Base-by-base conservation (phyloP, 2,888 invertebrate genomes). In the Sclerodermus sp. region DNA sequence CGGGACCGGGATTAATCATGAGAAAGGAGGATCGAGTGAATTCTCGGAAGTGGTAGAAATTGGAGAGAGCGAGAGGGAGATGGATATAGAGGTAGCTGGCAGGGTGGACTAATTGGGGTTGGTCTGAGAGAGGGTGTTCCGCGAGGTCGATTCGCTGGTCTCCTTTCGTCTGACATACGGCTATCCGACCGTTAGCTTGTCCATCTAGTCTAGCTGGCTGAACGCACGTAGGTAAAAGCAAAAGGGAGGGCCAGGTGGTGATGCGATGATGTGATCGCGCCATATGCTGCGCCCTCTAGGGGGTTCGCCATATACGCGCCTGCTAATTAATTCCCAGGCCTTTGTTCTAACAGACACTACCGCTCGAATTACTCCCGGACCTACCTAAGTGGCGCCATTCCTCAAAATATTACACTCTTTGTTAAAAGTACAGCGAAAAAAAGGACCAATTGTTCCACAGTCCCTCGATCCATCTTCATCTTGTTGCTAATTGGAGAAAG, bases 201-300 rank as follows among this genome's bases (percentile, higher is more conserved):
- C 62, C 58, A 54, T 62, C 55, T 49, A 49, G 52, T 49, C 54
- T 14, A 13, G 14, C 36, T 38, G 38, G 38, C 4, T 16, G 16
- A 43, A 43, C 13, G 39, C 39, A 39, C 41, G 51, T 18, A 42
- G 31, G 37, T 16, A 18, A 49, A 54, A 51, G 56, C 10, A 40
- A 34, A 42, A 44, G 39, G 42, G 57, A 53, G 58, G 55, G 67
- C 72, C 72, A 72, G 72, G 71, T 72, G 72, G 68, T 68, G 68
- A 68, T 68, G 66, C 65, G 68, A 67, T 71, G 73, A 73, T 74
- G 74, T 70, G 75, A 75, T 74, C 72, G 73, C 64, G 62, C 75
- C 75, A 75, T 75, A 75, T 75, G 75, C 66, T 67, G 58, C 62
- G 63, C 64, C 66, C 67, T 68, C 67, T 65, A 61, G 66, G 66